Evolutionary conservation across 2,113 vertebrate species (phyloP).

Genomic region (Tretioscincus oriximinensis): DNA sequence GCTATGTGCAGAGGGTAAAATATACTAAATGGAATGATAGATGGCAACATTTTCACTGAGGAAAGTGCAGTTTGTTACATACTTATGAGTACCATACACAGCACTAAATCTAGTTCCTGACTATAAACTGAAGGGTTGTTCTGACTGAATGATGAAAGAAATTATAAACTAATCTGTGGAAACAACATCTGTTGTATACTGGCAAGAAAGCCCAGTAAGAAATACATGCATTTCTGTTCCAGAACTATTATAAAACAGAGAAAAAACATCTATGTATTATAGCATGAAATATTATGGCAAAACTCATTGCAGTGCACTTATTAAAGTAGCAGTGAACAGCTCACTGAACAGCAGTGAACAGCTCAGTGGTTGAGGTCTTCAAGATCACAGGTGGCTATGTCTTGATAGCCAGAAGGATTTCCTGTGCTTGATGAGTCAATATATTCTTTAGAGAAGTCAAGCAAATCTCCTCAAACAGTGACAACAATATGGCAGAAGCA

Average conservation of each 20-base stretch:
- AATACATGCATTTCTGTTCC: conserved; percentile 62
- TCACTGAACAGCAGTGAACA: no score
- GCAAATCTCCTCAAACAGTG: no score
- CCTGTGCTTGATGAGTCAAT: no score
- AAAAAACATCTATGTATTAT: conserved; percentile 26
- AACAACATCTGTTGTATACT: conserved; percentile 71
- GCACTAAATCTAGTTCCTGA: conserved; percentile 68
- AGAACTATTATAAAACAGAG: conserved; percentile 60
- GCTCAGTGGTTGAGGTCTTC: no score
- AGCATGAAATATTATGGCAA: conserved; percentile 39
- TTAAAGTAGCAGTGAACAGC: no score
- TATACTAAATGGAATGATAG: conserved; percentile 64
- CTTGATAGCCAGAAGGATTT: no score
- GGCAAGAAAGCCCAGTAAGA: conserved; percentile 30
- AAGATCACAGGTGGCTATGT: no score
- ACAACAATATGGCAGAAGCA: no score
- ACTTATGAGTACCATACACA: conserved; percentile 72
- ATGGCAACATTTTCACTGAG: conserved; percentile 64
- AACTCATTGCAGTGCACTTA: conserved; percentile 23
- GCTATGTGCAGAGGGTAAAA: conserved; percentile 53
- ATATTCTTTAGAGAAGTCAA: no score
- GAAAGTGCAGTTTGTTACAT: conserved; percentile 67
- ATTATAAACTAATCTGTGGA: conserved; percentile 76
- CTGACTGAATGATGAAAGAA: conserved; percentile 75
- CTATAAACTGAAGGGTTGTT: conserved; percentile 73